A percentile compares a stretch with the other conserved stretches of the same genome.
Conservation (phyloP, 2,797 vertebrate species). For the Centroberyx gerrardi region DNA sequence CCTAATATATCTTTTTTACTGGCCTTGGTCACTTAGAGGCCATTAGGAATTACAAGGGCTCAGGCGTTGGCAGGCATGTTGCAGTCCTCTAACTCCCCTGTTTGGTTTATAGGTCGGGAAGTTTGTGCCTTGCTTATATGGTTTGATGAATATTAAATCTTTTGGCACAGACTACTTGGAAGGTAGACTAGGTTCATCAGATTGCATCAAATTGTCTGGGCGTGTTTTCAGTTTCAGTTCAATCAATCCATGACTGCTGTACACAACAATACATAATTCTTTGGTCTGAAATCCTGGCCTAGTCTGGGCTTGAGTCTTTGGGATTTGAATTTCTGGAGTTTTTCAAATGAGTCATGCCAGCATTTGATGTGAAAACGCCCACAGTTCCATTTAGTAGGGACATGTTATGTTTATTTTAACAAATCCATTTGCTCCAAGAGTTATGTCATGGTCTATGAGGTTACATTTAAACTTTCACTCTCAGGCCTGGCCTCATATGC, state of each 20-base stretch:
- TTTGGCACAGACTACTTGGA: slow-evolving; percentile 34
- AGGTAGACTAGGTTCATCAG: slow-evolving; percentile 15
- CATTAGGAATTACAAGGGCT: slow-evolving; percentile 37
- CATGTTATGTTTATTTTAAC: slow-evolving; percentile 74
- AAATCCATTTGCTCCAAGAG: slow-evolving; percentile 56
- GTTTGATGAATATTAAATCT: slow-evolving; percentile 29
- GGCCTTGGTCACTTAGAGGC: slow-evolving; percentile 20
- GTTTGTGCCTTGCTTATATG: slow-evolving; percentile 1
- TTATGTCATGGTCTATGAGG: slow-evolving; percentile 65
- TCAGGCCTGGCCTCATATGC: slow-evolving; percentile 16
- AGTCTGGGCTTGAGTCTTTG: slow-evolving; percentile 40
- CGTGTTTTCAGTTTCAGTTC: slow-evolving; percentile 39
- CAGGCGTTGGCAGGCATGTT: slow-evolving; percentile 18
- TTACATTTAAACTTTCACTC: slow-evolving; percentile 42
- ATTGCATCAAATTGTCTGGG: slow-evolving; percentile 27
- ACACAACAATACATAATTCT: slow-evolving; percentile 44
- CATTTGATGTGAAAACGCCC: slow-evolving; percentile 57
- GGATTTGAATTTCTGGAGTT: slow-evolving; percentile 52
- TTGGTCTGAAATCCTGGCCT: slow-evolving; percentile 56
- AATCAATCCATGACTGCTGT: slow-evolving; percentile 43
- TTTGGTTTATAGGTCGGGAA: slow-evolving; percentile 29
- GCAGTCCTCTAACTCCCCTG: background rate
- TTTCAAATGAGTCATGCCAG: slow-evolving; percentile 49
- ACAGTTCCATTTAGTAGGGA: slow-evolving; percentile 55
- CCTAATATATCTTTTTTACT: slow-evolving; percentile 4